Evolutionary conservation across 1,140 invertebrate species (phyloP), one percentile per base, ranked within the genome.

Genomic region (Diorhabda elongata): DNA sequence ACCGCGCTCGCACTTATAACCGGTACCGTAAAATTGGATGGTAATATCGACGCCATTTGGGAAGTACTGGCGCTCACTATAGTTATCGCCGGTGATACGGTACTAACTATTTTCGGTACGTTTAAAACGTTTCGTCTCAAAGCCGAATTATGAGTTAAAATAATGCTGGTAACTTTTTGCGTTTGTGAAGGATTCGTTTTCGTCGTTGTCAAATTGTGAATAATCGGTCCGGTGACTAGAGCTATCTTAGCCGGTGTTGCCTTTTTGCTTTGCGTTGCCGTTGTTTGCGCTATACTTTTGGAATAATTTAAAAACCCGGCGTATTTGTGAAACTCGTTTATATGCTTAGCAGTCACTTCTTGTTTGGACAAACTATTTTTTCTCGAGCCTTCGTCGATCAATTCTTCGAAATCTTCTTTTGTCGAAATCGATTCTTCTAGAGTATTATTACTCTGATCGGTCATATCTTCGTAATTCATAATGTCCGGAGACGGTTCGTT

Each of bases 351-450:
- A 11, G 75, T 61, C 5, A 74, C 71, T 58, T 76, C 74, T 60
- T 70, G 57, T 66, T 73, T 82, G 63, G 84, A 76, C 5, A 75
- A 64, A 72, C 83, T 81, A 64, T 84, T 84, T 79, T 86, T 82
- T 62, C 83, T 78, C 67, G 83, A 82, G 64, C 85, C 80, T 71
- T 85, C 83, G 69, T 87, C 86, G 9, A 87, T 87, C 2, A 87
- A 74, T 70, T 88, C 86, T 60, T 87, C 83, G 61, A 87, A 87
- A 75, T 87, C 86, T 74, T 87, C 85, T 72, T 87, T 86, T 4
- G 88, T 89, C 0, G 86, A 84, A 57, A 87, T 84, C 42, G 85
- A 83, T 61, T 87, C 85, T 66, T 88, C 86, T 0, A 87, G 86
- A 0, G 86, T 87, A 70, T 87, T 86, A 0, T 83, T 82, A 4